Evolutionary conservation across 2,113 vertebrate species (phyloP), one percentile per base, ranked within the genome.

Genomic region (Siniperca knerii): DNA sequence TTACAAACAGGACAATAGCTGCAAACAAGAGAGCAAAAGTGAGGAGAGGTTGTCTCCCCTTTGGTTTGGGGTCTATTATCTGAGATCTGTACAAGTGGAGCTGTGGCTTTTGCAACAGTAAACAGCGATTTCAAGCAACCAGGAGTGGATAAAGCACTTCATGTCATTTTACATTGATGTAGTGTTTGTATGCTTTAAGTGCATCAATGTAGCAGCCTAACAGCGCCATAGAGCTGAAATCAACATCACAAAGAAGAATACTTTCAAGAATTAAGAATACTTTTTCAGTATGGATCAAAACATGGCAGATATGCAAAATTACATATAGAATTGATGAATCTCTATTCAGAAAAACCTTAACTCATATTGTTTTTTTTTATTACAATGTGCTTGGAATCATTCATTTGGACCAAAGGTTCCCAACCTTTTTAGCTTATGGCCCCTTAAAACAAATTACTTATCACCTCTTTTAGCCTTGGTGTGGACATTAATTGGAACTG

Each of bases 1-100:
- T 92, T 92, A 95, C 95, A 95, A 95, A 95, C 93, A 72, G 82
- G 92, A 95, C 95, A 93, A 95, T 91, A 93, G 94, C 94, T 90
- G 89, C 92, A 93, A 92, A 95, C 91, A 93, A 91, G 88, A 94
- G 91, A 94, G 91, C 83, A 78, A 83, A 87, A 84, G 85, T 79
- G 12, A 88, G 84, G 83, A 87, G 82, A 87, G 80, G 90, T 79
- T 89, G 89, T 92, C 87, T 94, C 91, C 91, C 92, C 90, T 94
- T 94, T 94, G 92, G 91, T 94, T 95, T 93, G 85, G 81, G 84
- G 4, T 89, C 90, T 84, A 89, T 90, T 81, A 92, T 91, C 89
- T 90, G 87, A 94, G 91, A 80, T 86, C 57, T 77, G 91, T 90
- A 93, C 91, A 93, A 92, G 86, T 74, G 74, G 70, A 91, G 82